Conservation (phyloP, 2,113 vertebrate species). For the Hippopotamus amphibius region DNA sequence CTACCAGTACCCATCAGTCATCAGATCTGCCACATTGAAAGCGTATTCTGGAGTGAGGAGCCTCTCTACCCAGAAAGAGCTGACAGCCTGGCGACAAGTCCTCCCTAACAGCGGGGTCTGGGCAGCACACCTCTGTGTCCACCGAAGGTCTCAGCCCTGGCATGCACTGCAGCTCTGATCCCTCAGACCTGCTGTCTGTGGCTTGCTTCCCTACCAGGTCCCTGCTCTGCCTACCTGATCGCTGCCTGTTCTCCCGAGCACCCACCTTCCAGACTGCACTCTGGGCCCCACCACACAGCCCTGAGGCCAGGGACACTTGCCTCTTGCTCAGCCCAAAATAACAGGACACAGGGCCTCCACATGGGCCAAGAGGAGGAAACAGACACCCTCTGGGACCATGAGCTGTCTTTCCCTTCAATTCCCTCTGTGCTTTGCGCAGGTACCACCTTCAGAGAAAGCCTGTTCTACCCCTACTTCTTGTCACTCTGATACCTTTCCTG, state of each 20-base stretch:
- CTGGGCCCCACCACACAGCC: background rate
- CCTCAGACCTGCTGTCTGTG: background rate
- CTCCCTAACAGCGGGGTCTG: background rate
- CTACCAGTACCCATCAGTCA: rapidly evolving
- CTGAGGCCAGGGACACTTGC: too few species aligned
- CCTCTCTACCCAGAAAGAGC: background rate
- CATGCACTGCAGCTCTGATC: background rate
- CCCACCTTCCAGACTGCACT: background rate
- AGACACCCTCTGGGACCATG: background rate
- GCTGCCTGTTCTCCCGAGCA: background rate
- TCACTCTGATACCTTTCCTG: background rate
- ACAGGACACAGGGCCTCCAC: background rate
- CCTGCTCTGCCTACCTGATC: background rate
- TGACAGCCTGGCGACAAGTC: rapidly evolving
- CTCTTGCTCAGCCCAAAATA: background rate
- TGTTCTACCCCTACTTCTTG: background rate
- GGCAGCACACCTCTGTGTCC: background rate
- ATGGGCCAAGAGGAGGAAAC: background rate
- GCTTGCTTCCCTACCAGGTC: background rate
- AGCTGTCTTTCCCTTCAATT: rapidly evolving
- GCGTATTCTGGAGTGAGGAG: rapidly evolving
- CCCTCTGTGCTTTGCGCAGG: background rate
- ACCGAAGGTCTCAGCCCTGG: too few species aligned
- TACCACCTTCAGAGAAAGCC: background rate
- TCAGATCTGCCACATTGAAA: rapidly evolving